Percentiles rank a stretch among this genome's conserved stretches.
These are phyloP conservation scores for Mesorhabditis belari DNA, from an alignment of 2,888 invertebrate genomes.

Conservation along the genomic window DNA sequence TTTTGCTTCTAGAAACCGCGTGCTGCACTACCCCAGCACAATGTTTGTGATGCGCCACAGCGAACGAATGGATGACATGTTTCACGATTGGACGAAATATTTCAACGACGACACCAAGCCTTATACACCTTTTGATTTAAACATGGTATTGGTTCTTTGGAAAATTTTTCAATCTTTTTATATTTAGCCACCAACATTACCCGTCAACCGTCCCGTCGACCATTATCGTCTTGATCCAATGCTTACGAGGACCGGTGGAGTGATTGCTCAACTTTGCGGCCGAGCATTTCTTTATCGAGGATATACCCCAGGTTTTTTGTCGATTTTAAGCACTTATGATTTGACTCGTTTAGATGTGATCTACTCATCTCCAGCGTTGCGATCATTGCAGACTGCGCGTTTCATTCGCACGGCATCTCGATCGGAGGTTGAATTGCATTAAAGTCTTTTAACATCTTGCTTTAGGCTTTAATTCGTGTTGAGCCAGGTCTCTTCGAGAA, in stretches of 20 bases:
- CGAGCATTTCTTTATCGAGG: slow-evolving; percentile 19
- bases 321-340: background rate
- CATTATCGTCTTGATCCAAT: slow-evolving; percentile 30
- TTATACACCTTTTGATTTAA: slow-evolving; percentile 21
- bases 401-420: slow-evolving; percentile 17
- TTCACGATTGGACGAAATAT: slow-evolving; percentile 21
- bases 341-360: slow-evolving; percentile 21
- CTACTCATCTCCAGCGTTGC: slow-evolving; percentile 40
- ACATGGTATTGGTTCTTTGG: slow-evolving; percentile 14
- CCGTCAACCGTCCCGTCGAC: slow-evolving; percentile 22
- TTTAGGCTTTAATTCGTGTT: slow-evolving; percentile 4
- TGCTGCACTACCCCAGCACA: slow-evolving; percentile 4
- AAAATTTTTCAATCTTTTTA: background rate
- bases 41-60: slow-evolving; percentile 34
- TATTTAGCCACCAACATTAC: slow-evolving; percentile 17
- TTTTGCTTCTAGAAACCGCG: background rate
- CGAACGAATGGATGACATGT: slow-evolving; percentile 29
- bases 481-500: slow-evolving; percentile 42
- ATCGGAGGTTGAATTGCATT: background rate
- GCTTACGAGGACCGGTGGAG: slow-evolving; percentile 29
- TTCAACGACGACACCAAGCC: slow-evolving; percentile 9
- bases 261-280: slow-evolving; percentile 35
- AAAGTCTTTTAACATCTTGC: background rate
- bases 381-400: slow-evolving; percentile 39
- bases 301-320: slow-evolving; percentile 16